Base-by-base conservation (phyloP, 2,888 invertebrate genomes). In the Polyploca ridens region DNA sequence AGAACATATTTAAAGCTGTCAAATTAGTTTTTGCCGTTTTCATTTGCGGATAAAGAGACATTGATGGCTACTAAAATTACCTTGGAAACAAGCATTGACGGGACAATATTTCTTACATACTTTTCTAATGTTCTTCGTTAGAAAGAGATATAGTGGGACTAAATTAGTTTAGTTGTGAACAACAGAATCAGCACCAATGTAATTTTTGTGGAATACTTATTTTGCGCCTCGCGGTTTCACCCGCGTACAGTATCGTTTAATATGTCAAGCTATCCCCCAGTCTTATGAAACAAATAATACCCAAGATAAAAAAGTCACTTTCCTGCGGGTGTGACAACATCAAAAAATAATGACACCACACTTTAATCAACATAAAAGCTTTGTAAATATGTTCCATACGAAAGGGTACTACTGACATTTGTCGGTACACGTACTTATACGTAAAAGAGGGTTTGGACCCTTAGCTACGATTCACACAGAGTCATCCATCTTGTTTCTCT, bases 401-500 rank as follows among this genome's bases (percentile, higher is more conserved):
- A 71, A 61, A 60, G 60, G 58, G 16, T 66, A 69, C 59, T 61
- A 64, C 63, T 60, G 62, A 69, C 68, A 66, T 68, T 75, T 73
- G 69, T 69, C 73, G 72, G 67, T 68, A 72, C 70, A 74, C 69
- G 69, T 70, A 72, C 70, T 64, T 66, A 69, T 27, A 11, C 33
- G 33, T 27, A 59, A 63, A 66, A 63, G 68, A 72, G 67, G 69
- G 66, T 70, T 67, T 73, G 67, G 71, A 71, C 76, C 76, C 78
- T 79, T 65, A 63, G 72, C 66, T 64, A 78, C 74, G 78, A 76
- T 78, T 76, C 79, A 65, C 70, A 66, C 73, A 64, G 63, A 80
- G 83, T 84, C 89, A 91, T 90, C 85, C 84, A 88, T 89, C 90
- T 90, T 90, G 87, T 88, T 88, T 87, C 84, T 82, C 78, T 84